phyloP scores from a whole-genome alignment of 2,797 vertebrate genomes.

The Erethizon dorsatum region DNA sequence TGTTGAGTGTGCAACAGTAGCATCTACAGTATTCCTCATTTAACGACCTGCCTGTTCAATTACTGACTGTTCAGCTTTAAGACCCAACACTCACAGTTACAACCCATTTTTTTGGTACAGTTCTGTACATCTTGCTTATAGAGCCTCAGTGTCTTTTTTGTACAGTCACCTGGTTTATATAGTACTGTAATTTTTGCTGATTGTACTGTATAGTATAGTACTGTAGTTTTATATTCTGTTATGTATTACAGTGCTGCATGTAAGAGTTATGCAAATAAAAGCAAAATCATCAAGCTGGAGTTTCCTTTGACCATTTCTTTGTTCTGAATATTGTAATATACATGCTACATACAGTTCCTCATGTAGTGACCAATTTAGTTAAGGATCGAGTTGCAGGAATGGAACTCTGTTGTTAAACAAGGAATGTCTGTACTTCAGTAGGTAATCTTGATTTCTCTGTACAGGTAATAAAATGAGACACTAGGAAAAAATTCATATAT shows the following conservation, averaged over 20 bases:
- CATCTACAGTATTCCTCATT: not conserved
- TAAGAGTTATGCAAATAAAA: not conserved
- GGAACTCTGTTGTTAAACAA: not conserved
- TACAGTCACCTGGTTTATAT: no score
- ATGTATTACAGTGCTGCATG: not conserved
- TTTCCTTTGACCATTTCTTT: no score
- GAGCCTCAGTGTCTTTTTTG: no score
- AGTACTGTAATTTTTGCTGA: no score
- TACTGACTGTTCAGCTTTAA: not conserved
- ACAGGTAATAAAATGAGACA: constrained; percentile 30
- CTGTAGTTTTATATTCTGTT: not conserved
- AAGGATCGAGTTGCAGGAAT: not conserved
- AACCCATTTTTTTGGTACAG: no score
- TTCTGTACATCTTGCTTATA: no score
- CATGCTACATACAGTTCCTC: no score
- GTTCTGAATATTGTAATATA: no score
- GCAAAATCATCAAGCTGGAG: no score
- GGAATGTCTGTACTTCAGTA: not conserved
- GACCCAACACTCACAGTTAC: no score
- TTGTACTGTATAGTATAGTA: no score
- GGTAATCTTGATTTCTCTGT: not conserved
- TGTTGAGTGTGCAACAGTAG: not conserved
- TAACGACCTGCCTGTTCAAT: not conserved
- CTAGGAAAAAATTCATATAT: not conserved
- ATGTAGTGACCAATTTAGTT: not conserved